phyloP scores from a whole-genome alignment of 2,797 vertebrate genomes.

The Allobates femoralis region DNA sequence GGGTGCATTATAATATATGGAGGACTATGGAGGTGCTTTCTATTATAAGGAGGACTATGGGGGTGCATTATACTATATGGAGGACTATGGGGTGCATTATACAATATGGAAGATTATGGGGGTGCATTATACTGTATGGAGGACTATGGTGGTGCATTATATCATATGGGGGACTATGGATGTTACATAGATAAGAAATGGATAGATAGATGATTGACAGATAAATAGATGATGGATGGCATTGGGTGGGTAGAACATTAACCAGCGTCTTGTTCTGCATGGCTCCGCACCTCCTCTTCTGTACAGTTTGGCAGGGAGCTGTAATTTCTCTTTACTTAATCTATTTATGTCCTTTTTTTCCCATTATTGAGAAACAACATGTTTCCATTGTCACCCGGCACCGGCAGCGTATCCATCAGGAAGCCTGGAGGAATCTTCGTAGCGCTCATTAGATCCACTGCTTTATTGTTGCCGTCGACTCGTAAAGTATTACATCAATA shows the following conservation, averaged over 20 bases:
- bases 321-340: background rate
- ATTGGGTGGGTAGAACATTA: background rate
- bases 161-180: too few relatives aligned
- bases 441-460: slow-evolving; percentile 56
- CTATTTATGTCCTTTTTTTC: slow-evolving; percentile 28
- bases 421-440: slow-evolving; percentile 39
- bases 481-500: slow-evolving; percentile 56
- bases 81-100: too few relatives aligned
- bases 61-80: too few relatives aligned
- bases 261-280: background rate
- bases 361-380: slow-evolving; percentile 33
- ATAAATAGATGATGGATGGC: background rate
- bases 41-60: too few relatives aligned
- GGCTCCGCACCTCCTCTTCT: background rate
- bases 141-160: too few relatives aligned
- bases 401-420: slow-evolving; percentile 43
- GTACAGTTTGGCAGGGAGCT: background rate
- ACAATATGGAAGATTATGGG: too few relatives aligned
- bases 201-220: background rate
- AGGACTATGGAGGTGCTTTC: too few relatives aligned
- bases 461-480: slow-evolving; percentile 42
- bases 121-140: too few relatives aligned
- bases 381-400: slow-evolving; percentile 23
- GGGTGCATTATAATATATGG: too few relatives aligned
- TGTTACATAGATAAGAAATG: too few relatives aligned